phyloP scores from a whole-genome alignment of 64 coral and sea anemone species.

The Porites lutea region DNA sequence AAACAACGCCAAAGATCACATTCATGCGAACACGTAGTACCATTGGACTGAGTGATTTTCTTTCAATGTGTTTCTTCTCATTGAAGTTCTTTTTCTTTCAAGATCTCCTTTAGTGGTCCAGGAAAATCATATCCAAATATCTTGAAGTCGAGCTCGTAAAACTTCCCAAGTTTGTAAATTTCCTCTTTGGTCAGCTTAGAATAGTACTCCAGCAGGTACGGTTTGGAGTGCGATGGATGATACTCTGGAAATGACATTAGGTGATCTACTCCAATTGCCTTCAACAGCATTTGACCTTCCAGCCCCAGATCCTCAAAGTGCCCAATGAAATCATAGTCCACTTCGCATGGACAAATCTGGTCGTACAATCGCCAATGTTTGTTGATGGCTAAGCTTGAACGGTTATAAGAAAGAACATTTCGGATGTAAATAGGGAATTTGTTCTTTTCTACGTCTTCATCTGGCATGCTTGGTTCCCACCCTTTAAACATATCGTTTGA shows the following conservation, averaged over 20 bases:
- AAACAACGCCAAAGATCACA: too few species aligned
- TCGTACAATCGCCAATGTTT: slow-evolving; percentile 34
- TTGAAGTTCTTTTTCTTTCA: background rate
- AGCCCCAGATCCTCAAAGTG: slow-evolving; percentile 23
- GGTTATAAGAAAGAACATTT: background rate
- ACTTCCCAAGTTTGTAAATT: background rate
- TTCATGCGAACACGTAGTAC: too few species aligned
- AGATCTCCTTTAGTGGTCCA: background rate
- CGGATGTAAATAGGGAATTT: background rate
- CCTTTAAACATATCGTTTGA: background rate
- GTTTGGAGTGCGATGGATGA: background rate
- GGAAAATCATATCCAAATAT: background rate
- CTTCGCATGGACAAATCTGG: slow-evolving; percentile 36
- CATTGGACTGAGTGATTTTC: too few species aligned
- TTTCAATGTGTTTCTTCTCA: too few species aligned
- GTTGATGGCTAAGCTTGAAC: background rate
- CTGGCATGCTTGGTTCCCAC: background rate
- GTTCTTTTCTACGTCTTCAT: background rate
- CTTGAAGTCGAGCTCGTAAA: slow-evolving; percentile 38
- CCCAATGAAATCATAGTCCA: slow-evolving; percentile 44
- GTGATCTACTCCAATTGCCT: background rate
- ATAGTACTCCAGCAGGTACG: slow-evolving; percentile 1
- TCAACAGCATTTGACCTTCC: background rate
- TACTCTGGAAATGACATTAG: slow-evolving; percentile 11
- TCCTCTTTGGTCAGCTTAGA: slow-evolving; percentile 30